Conservation (phyloP, 2,113 vertebrate genomes). For the Sturnus vulgaris region DNA sequence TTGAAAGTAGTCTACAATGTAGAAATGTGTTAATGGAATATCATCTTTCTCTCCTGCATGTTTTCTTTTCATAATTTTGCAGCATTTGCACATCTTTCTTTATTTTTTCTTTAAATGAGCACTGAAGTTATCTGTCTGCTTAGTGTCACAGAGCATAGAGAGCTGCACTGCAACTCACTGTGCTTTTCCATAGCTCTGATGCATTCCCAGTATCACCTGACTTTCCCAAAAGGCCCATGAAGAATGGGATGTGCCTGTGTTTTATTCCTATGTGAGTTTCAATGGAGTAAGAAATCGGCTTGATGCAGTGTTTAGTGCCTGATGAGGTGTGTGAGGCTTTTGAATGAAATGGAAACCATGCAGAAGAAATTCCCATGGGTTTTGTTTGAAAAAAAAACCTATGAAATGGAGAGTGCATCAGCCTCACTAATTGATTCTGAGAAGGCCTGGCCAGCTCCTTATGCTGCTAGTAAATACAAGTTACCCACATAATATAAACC, state of each 20-base stretch:
- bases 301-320: slow-evolving; percentile 5
- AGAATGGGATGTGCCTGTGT: neutral
- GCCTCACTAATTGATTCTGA: slow-evolving; percentile 41
- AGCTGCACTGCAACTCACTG: neutral
- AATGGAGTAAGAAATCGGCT: slow-evolving; percentile 4
- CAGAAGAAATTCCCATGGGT: neutral
- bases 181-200: neutral
- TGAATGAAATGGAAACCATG: slow-evolving; percentile 25
- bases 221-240: neutral
- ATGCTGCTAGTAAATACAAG: neutral
- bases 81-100: neutral
- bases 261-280: neutral
- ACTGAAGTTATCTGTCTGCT: neutral
- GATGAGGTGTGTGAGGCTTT: slow-evolving; percentile 30
- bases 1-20: neutral
- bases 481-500: neutral
- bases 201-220: neutral
- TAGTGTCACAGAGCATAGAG: neutral
- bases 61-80: neutral
- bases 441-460: neutral
- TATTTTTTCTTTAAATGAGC: neutral
- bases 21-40: neutral
- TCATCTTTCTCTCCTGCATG: neutral
- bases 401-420: slow-evolving; percentile 8
- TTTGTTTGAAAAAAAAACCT: neutral